Evolutionary conservation across 2,888 invertebrate species (phyloP).

Genomic region (Nomada ruficornis): DNA sequence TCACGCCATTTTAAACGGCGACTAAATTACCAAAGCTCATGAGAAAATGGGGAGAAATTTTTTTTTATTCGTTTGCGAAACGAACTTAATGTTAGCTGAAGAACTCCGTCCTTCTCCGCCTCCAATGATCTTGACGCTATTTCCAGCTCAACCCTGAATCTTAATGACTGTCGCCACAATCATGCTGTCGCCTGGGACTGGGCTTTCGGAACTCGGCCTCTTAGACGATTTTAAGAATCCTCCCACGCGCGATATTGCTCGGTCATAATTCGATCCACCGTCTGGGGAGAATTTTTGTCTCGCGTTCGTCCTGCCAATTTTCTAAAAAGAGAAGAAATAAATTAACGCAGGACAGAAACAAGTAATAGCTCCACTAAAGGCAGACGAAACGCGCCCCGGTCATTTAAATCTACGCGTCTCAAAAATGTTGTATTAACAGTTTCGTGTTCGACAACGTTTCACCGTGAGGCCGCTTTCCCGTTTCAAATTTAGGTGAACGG

Average conservation of each 20-base stretch:
- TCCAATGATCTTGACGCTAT: conserved; percentile 32
- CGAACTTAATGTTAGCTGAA: conserved; percentile 8
- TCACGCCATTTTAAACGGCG: conserved; percentile 17
- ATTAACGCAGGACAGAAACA: background rate
- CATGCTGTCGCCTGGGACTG: conserved; percentile 1
- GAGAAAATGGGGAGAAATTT: background rate
- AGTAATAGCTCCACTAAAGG: background rate
- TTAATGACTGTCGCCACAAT: conserved; percentile 47
- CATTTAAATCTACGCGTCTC: too few relatives aligned
- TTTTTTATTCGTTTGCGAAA: conserved; percentile 3
- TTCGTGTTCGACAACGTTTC: background rate
- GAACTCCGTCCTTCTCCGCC: conserved; percentile 9
- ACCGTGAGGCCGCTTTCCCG: background rate
- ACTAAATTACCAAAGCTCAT: conserved; percentile 23
- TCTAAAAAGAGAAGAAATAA: background rate
- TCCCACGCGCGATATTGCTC: conserved; percentile 7
- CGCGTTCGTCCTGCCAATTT: background rate
- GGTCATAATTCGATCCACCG: background rate
- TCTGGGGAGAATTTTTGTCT: too few relatives aligned
- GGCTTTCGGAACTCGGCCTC: background rate
- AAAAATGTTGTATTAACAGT: too few relatives aligned
- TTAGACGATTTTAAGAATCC: conserved; percentile 31
- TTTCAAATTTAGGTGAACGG: background rate
- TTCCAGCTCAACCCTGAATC: conserved; percentile 52
- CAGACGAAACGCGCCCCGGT: too few relatives aligned